Base-by-base conservation (phyloP, 2,113 vertebrate genomes). In the Protobothrops mucrosquamatus region DNA sequence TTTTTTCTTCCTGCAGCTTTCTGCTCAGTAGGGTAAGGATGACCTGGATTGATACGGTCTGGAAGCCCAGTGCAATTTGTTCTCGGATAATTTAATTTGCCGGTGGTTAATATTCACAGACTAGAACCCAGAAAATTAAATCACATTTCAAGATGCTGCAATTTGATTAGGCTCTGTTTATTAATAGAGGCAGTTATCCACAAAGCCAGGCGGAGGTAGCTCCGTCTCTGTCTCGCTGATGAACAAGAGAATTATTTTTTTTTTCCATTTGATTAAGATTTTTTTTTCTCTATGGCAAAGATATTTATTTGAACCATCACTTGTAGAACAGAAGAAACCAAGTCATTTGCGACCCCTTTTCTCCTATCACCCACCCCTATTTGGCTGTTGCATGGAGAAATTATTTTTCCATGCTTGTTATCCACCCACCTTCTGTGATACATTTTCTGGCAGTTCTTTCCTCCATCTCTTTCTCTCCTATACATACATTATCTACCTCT, bases 11-110 rank as follows among this genome's bases (percentile, higher is more conserved):
- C 69, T 89, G 56, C 0, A 39, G 94, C 94, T 93, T 90, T 88
- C 54, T 92, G 57, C 92, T 95, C 88, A 43, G 89, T 95, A 94
- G 92, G 95, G 93, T 90, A 91, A 95, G 89, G 88, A 94, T 92
- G 94, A 87, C 95, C 85, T 85, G 92, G 89, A 96, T 90, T 91
- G 93, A 92, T 94, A 95, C 61, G 85, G 91, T 64, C 22, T 69
- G 92, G 95, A 87, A 94, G 48, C 43, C 91, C 89, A 88, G 89
- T 94, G 94, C 94, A 90, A 96, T 97, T 95, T 96, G 91, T 95
- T 94, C 93, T 61, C 93, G 52, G 95, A 96, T 95, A 95, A 94
- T 96, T 95, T 95, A 93, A 94, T 95, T 97, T 97, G 92, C 88
- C 90, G 46, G 89, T 96, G 93, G 96, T 96, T 94, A 92, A 95